These are phyloP conservation scores for Apis mellifera DNA, from an alignment of 1,140 invertebrate genomes.

Conservation along the genomic window DNA sequence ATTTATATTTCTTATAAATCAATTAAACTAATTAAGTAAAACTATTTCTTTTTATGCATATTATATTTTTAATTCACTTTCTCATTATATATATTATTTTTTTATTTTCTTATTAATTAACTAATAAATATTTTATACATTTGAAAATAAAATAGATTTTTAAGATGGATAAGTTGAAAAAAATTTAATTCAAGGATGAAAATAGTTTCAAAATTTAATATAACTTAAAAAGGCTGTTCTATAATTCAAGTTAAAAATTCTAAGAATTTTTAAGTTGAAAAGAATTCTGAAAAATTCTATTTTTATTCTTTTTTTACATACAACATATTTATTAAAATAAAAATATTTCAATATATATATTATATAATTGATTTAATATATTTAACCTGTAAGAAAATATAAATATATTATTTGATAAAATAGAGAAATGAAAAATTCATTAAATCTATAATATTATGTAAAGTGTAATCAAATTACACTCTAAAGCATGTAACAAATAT, in stretches of 20 bases:
- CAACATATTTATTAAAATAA: too few species aligned
- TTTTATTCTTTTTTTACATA: too few species aligned
- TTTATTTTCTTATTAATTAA: neutral
- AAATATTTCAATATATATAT: too few species aligned
- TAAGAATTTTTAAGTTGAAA: neutral
- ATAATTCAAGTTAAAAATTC: neutral
- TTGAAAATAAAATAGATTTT: neutral
- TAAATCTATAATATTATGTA: too few species aligned
- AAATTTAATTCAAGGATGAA: neutral
- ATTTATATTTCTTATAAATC: neutral
- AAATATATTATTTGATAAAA: too few species aligned
- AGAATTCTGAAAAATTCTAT: too few species aligned
- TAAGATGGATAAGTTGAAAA: neutral
- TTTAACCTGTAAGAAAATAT: too few species aligned
- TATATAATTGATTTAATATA: too few species aligned
- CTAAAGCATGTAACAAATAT: too few species aligned
- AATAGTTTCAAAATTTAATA: neutral
- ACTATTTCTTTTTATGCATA: neutral
- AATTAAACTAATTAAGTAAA: neutral
- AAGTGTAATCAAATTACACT: too few species aligned
- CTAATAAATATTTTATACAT: neutral
- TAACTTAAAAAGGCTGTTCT: slow-evolving; percentile 2
- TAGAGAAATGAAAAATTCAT: too few species aligned
- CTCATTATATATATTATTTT: neutral
- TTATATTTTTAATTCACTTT: slow-evolving; percentile 5